Evolutionary conservation across 2,113 vertebrate genomes (phyloP).

Genomic region (Cynocephalus volans): DNA sequence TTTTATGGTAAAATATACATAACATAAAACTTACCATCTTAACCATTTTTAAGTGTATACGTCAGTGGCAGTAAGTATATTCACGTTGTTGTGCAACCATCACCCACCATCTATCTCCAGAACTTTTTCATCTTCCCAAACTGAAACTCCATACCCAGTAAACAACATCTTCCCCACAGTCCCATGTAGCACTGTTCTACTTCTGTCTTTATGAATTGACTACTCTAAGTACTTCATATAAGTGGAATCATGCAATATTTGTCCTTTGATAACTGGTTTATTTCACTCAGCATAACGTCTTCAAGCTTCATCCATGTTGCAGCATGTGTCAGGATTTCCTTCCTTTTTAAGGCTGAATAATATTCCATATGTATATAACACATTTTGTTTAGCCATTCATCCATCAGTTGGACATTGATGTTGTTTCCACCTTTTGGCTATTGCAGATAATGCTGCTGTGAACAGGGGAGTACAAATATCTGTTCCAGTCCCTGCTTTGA

Average conservation of each 20-base stretch:
- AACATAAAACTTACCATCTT: not conserved
- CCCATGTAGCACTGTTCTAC: not conserved
- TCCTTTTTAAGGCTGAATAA: constrained; percentile 18
- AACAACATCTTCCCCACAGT: not conserved
- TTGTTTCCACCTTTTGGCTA: not conserved
- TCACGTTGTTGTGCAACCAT: not conserved
- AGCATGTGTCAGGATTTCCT: not conserved
- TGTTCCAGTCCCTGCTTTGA: not conserved
- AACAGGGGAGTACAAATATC: not conserved
- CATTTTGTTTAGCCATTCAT: not conserved
- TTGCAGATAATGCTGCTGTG: not conserved
- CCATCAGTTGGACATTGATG: no score
- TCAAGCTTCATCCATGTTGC: not conserved
- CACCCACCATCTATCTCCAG: not conserved
- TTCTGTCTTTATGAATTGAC: not conserved
- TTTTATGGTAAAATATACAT: not conserved
- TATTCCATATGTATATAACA: not conserved
- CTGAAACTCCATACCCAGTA: not conserved
- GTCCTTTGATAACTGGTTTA: not conserved
- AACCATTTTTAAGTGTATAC: not conserved
- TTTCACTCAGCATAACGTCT: not conserved
- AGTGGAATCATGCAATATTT: not conserved
- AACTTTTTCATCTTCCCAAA: not conserved
- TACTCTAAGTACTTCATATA: not conserved
- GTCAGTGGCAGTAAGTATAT: not conserved